A percentile compares a stretch with the other conserved stretches of the same genome.
Evolutionary conservation across 2,113 vertebrate genomes (phyloP).

Genomic region (Stomatorhinus ivindoensis): DNA sequence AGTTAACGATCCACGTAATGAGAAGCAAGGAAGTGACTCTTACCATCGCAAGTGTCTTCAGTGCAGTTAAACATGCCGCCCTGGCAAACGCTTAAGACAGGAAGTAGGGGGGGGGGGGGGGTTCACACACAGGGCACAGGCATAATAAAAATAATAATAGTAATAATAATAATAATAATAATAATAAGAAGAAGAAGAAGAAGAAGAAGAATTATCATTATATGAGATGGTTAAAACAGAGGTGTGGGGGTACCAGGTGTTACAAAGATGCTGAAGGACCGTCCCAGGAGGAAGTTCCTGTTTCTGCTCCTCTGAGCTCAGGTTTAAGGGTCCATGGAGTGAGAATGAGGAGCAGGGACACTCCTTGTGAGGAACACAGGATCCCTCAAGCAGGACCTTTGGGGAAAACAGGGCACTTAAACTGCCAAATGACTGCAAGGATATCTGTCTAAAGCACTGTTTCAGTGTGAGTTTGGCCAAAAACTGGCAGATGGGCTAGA

Average conservation of each 20-base stretch:
- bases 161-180: background rate
- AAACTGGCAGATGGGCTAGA: background rate
- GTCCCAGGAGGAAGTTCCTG: slow-evolving; percentile 51
- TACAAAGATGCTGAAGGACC: slow-evolving; percentile 59
- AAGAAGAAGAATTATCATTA: background rate
- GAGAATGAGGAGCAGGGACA: slow-evolving; percentile 62
- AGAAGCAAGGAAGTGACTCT: slow-evolving; percentile 34
- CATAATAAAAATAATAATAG: background rate
- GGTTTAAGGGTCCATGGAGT: slow-evolving; percentile 42
- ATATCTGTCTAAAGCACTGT: background rate
- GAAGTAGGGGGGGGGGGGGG: too few species aligned
- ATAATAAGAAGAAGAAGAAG: background rate
- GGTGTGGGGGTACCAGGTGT: slow-evolving; percentile 60
- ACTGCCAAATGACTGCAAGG: background rate
- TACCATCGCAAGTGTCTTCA: slow-evolving; percentile 60
- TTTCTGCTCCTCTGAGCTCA: slow-evolving; percentile 41
- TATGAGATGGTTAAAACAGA: background rate
- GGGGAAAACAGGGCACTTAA: background rate
- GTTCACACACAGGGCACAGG: background rate
- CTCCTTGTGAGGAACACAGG: slow-evolving; percentile 46
- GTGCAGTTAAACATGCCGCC: slow-evolving; percentile 67
- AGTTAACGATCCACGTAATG: background rate
- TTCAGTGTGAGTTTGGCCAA: too few species aligned
- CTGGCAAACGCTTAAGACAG: slow-evolving; percentile 55
- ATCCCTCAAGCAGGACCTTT: slow-evolving; percentile 60